Evolutionary conservation across 1,140 invertebrate species (phyloP), one percentile per base, ranked within the genome.

Genomic region (Colletes gigas): DNA sequence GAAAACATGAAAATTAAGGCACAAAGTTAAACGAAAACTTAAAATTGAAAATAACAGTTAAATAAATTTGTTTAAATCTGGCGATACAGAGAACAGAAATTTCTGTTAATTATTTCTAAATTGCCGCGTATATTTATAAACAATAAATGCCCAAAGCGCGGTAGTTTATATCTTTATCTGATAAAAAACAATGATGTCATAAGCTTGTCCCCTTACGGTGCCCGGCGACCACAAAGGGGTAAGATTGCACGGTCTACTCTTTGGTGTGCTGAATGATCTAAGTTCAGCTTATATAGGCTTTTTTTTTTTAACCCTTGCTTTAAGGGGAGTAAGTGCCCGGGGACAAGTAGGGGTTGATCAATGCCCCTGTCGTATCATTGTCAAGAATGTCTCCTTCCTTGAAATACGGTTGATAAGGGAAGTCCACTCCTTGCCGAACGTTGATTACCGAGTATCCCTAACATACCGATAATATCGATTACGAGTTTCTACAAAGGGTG

Each of bases 371-470:
- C 47, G 67, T 6, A 39, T 69, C 41, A 68, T 69, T 60, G 21
- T 77, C 19, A 5, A 67, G 19, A 77, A 39, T 50, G 41, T 41
- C 5, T 66, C 44, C 4, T 47, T 8, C 1, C 15, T 30, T 30
- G 30, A 30, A 50, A 65, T 73, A 39, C 69, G n/a, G 77, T 73
- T 78, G 77, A 78, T 78, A 78, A 79, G 14, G 50, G 65, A 7
- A 72, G 6, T 41, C 7, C 44, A 9, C 70, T 66, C 17, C 60
- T 65, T 79, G 39, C 44, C 72, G 41, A 17, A 47, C 63, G 69
- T 72, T 78, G 69, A 79, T 79, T 73, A 79, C 17, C 4, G 19
- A 78, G 67, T 44, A 72, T 19, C 60, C 50, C 59, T 78, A 15
- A 78, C 59, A 15, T 72, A 78, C 44, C 75, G 66, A 78, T 78